A percentile compares a stretch with the other conserved stretches of the same genome.
phyloP scores from a whole-genome alignment of 2,113 vertebrate species.

The Tupaia tana region DNA sequence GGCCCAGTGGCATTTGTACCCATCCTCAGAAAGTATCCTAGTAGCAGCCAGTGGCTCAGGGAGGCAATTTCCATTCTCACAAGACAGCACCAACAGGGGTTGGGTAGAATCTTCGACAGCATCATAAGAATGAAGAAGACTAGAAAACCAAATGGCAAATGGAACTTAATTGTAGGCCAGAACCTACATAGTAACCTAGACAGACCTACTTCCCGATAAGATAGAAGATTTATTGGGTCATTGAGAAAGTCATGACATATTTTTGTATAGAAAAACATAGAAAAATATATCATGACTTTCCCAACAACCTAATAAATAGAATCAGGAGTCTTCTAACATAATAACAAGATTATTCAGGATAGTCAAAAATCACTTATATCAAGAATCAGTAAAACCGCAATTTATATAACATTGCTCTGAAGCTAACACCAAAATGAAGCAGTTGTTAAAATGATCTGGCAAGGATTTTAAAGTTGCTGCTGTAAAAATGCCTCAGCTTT shows the following conservation, averaged over 20 bases:
- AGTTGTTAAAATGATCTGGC: not conserved
- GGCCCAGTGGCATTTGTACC: not conserved
- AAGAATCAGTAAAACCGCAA: not conserved
- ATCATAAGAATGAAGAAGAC: not conserved
- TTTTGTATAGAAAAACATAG: no score
- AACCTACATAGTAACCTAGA: not conserved
- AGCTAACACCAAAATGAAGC: not conserved
- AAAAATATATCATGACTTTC: no score
- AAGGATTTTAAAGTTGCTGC: not conserved
- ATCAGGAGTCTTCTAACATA: not conserved
- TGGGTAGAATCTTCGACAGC: not conserved
- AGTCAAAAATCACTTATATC: not conserved
- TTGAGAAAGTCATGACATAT: no score
- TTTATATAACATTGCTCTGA: not conserved
- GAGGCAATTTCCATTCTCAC: not conserved
- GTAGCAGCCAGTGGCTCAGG: not conserved
- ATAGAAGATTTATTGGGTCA: not conserved
- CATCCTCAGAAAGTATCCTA: not conserved
- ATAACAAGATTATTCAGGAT: not conserved
- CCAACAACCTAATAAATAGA: no score
- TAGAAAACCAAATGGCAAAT: not conserved
- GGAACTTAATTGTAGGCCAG: not conserved
- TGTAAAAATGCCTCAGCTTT: not conserved
- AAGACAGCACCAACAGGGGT: not conserved
- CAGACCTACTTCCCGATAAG: not conserved